These are phyloP conservation scores for Hetaerina americana DNA, from an alignment of 1,140 invertebrate genomes.

Conservation along the genomic window DNA sequence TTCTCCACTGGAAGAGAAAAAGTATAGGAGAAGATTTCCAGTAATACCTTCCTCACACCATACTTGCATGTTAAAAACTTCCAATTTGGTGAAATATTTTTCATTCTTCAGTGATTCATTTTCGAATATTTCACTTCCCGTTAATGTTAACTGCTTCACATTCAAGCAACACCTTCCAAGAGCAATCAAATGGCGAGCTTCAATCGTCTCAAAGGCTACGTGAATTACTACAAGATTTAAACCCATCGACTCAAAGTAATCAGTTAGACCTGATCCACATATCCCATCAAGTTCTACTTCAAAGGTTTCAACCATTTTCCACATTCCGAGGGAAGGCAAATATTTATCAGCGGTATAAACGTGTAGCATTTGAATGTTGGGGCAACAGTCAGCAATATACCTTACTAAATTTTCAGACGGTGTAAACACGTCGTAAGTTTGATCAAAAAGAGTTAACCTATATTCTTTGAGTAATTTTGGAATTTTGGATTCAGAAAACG, in stretches of 20 bases:
- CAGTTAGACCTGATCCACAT: not conserved
- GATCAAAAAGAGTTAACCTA: not conserved
- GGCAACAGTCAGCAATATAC: not conserved
- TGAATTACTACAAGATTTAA: not conserved
- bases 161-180: not conserved
- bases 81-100: slow-evolving; percentile 1
- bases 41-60: slow-evolving; percentile 1
- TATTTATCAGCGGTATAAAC: not conserved
- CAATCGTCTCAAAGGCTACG: not conserved
- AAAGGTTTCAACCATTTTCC: not conserved
- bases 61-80: not conserved
- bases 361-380: not conserved
- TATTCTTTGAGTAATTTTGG: not conserved
- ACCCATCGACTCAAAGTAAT: not conserved
- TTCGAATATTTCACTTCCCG: not conserved
- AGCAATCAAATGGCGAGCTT: not conserved
- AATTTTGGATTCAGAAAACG: not conserved
- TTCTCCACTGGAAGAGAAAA: not conserved
- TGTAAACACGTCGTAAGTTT: slow-evolving; percentile 1
- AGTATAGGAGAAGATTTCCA: not conserved
- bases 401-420: not conserved
- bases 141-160: not conserved
- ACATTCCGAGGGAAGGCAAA: not conserved
- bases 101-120: not conserved
- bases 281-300: not conserved